Evolutionary conservation across 2,888 invertebrate genomes (phyloP).

Genomic region (Polyploca ridens): DNA sequence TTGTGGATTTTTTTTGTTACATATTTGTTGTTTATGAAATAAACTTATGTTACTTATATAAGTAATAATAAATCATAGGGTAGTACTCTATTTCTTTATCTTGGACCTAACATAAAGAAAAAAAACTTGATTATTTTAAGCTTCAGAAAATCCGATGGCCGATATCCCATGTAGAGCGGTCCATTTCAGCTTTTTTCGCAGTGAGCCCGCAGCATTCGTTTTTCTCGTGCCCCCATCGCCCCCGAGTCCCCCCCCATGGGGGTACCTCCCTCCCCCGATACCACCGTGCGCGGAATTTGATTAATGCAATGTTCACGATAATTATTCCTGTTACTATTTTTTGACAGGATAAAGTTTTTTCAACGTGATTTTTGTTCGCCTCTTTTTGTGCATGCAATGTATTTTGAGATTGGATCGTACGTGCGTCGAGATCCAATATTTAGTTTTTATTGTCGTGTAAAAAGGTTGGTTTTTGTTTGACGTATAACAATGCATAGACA

Average conservation of each 20-base stretch:
- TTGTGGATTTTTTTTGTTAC: too few relatives aligned
- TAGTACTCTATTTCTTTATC: too few relatives aligned
- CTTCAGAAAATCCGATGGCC: slow-evolving; percentile 38
- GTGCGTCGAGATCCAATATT: slow-evolving; percentile 1
- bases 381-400: slow-evolving; percentile 32
- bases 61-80: too few relatives aligned
- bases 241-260: slow-evolving; percentile 27
- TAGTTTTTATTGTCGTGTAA: neutral
- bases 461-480: neutral
- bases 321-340: slow-evolving; percentile 84
- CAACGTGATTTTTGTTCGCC: slow-evolving; percentile 53
- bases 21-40: too few relatives aligned
- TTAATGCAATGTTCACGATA: slow-evolving; percentile 84
- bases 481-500: neutral
- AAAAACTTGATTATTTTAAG: slow-evolving; percentile 16
- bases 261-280: slow-evolving; percentile 59
- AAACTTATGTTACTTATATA: too few relatives aligned
- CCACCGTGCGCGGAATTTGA: slow-evolving; percentile 82
- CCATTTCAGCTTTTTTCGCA: slow-evolving; percentile 79
- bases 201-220: slow-evolving; percentile 77
- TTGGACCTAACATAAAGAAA: neutral
- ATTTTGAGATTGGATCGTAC: slow-evolving; percentile 8
- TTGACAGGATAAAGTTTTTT: slow-evolving; percentile 79
- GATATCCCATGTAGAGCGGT: slow-evolving; percentile 40
- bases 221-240: slow-evolving; percentile 56